Conservation (phyloP, 1,140 invertebrate species). For the Bombyx mori region DNA sequence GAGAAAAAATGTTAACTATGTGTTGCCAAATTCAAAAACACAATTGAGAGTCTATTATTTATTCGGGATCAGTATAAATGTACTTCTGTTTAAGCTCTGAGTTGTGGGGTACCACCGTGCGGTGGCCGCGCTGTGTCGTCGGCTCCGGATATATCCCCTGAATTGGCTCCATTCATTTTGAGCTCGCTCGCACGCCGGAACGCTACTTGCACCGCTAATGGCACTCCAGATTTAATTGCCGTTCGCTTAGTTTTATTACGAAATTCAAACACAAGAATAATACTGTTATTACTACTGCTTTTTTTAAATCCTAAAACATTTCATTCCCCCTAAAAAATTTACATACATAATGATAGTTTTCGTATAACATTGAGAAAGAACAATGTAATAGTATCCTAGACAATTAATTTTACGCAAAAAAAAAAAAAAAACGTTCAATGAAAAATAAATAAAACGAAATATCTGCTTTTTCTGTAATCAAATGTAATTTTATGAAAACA, state of each 20-base stretch:
- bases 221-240: slow-evolving; percentile 9
- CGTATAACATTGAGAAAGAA: neutral
- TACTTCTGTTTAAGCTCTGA: neutral
- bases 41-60: too few relatives aligned
- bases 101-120: neutral
- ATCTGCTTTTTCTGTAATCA: neutral
- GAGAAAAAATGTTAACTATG: too few relatives aligned
- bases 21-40: too few relatives aligned
- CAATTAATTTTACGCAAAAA: neutral
- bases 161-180: slow-evolving; percentile 10
- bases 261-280: slow-evolving; percentile 1
- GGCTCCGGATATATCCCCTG: slow-evolving; percentile 1
- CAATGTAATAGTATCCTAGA: neutral
- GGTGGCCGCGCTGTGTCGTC: slow-evolving; percentile 1
- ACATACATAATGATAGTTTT: neutral
- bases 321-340: neutral
- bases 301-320: neutral
- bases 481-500: neutral
- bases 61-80: too few relatives aligned
- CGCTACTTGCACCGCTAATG: slow-evolving; percentile 5
- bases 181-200: slow-evolving; percentile 1
- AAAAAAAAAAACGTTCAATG: neutral
- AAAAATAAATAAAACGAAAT: neutral
- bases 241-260: slow-evolving; percentile 7
- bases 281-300: neutral